A percentile compares a stretch with the other conserved stretches of the same genome.
Evolutionary conservation across 2,888 invertebrate genomes (phyloP).

Genomic region (Drosophila neutralis): DNA sequence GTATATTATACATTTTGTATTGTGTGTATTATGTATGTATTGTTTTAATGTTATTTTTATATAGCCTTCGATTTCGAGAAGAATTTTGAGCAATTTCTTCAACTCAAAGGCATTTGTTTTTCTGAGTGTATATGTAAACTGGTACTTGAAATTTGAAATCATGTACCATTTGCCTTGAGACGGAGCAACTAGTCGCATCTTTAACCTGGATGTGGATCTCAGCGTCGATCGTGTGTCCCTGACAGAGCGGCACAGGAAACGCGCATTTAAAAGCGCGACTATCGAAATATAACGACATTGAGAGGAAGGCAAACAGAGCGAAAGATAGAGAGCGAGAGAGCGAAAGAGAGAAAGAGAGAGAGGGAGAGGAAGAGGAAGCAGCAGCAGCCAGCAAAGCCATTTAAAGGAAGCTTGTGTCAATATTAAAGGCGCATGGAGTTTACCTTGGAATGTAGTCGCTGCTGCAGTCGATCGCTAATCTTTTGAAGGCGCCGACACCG

Average conservation of each 20-base stretch:
- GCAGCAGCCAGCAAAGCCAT: conserved; percentile 33
- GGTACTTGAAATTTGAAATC: conserved; percentile 82
- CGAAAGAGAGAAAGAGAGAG: conserved; percentile 7
- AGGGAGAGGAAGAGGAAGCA: conserved; percentile 33
- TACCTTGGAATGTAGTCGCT: conserved; percentile 71
- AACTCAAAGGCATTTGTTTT: background rate
- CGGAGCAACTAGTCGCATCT: conserved; percentile 24
- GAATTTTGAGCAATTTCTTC: background rate
- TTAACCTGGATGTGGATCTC: conserved; percentile 37
- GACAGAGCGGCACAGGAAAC: conserved; percentile 73
- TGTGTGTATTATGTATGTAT: too few species aligned
- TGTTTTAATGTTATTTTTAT: too few species aligned
- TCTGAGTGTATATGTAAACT: conserved; percentile 67
- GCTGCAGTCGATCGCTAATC: conserved; percentile 47
- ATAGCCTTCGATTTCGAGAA: background rate
- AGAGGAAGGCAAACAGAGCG: background rate
- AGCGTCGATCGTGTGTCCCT: conserved; percentile 75
- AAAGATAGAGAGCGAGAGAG: conserved; percentile 2
- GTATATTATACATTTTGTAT: too few species aligned
- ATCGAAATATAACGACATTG: conserved; percentile 79
- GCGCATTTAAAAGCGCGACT: conserved; percentile 80
- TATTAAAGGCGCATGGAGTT: conserved; percentile 59
- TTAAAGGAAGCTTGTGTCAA: conserved; percentile 81
- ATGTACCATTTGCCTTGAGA: conserved; percentile 80
- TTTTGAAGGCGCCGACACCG: conserved; percentile 77